Conservation (phyloP, 2,113 vertebrate species). For the Dicentrarchus labrax region DNA sequence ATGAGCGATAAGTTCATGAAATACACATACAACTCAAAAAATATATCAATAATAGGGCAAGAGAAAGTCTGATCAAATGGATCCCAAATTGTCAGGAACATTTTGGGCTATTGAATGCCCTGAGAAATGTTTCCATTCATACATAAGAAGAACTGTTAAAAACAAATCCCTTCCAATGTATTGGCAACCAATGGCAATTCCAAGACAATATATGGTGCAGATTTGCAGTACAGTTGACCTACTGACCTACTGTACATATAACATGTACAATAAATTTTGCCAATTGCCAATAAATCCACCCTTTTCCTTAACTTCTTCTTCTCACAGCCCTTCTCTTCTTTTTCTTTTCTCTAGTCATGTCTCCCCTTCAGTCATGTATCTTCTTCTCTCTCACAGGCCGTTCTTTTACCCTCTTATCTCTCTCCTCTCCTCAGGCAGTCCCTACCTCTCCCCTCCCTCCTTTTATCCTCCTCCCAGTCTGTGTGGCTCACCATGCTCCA, state of each 20-base stretch:
- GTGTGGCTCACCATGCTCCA: constrained; percentile 63
- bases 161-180: not conserved
- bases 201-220: not conserved
- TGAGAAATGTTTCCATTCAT: not conserved
- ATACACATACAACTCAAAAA: no score
- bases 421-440: constrained; percentile 23
- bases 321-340: not conserved
- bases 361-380: constrained; percentile 18
- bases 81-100: not conserved
- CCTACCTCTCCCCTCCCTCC: constrained; percentile 26
- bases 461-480: constrained; percentile 18
- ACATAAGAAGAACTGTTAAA: not conserved
- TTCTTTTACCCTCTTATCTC: constrained; percentile 18
- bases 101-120: no score
- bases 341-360: not conserved
- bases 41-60: no score
- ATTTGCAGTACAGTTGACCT: not conserved
- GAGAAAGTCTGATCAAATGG: not conserved
- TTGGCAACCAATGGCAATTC: not conserved
- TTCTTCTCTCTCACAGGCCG: constrained; percentile 9
- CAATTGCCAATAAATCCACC: not conserved
- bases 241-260: not conserved
- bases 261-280: not conserved
- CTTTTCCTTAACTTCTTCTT: not conserved
- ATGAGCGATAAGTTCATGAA: not conserved